Conservation (phyloP, 2,797 vertebrate species). For the Alosa sapidissima region DNA sequence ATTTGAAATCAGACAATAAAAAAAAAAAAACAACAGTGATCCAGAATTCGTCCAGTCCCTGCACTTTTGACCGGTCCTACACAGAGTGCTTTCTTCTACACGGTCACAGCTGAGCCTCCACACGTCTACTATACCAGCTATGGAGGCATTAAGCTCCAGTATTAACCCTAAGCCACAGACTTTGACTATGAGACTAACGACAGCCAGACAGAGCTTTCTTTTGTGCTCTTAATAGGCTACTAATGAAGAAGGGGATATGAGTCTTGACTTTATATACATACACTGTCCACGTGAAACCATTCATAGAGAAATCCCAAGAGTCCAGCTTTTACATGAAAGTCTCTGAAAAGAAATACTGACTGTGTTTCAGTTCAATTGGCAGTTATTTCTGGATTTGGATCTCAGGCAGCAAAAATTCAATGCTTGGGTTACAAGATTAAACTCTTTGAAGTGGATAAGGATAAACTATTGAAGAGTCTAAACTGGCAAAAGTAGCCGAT, state of each 20-base stretch:
- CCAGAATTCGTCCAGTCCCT: conserved; percentile 11
- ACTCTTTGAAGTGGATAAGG: conserved; percentile 18
- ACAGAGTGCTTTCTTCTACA: conserved; percentile 54
- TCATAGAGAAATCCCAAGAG: conserved; percentile 25
- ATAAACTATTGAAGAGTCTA: not conserved
- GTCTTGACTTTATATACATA: conserved; percentile 45
- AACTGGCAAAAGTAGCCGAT: not conserved
- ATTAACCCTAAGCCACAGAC: conserved; percentile 50
- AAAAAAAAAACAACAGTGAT: not conserved
- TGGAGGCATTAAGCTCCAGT: conserved; percentile 47
- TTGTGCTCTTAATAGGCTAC: conserved; percentile 44
- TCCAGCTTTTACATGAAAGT: not conserved
- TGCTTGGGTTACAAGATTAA: not conserved
- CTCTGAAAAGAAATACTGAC: not conserved
- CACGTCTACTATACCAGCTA: conserved; percentile 43
- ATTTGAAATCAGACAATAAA: not conserved
- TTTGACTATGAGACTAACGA: conserved; percentile 58
- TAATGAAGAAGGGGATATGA: conserved; percentile 43
- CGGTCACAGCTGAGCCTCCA: conserved; percentile 47
- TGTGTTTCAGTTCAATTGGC: conserved; percentile 30
- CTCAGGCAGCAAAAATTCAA: conserved; percentile 23
- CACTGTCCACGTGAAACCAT: conserved; percentile 41
- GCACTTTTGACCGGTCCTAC: conserved; percentile 40
- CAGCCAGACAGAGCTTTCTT: conserved; percentile 48
- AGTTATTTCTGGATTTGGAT: conserved; percentile 17